phyloP scores from a whole-genome alignment of 2,888 invertebrate species.

The Drosophila pullipes region DNA sequence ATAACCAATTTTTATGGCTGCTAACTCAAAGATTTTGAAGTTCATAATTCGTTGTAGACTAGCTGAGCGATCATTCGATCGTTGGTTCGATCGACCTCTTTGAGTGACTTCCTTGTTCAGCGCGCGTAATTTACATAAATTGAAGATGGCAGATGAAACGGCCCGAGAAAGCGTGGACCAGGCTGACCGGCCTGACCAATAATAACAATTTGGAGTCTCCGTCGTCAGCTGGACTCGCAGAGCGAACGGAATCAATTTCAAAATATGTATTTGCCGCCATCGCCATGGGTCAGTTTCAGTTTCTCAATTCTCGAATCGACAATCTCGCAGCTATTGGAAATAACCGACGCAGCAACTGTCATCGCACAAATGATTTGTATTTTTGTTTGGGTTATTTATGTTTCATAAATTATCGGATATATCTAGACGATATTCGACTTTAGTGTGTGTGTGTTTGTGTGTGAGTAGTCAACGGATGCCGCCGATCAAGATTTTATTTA shows the following conservation, averaged over 20 bases:
- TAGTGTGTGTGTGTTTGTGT: conserved; percentile 32
- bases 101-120: conserved; percentile 74
- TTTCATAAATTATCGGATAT: conserved; percentile 85
- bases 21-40: conserved; percentile 54
- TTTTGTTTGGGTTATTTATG: conserved; percentile 84
- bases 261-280: conserved; percentile 46
- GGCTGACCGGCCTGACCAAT: conserved; percentile 18
- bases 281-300: conserved; percentile 20
- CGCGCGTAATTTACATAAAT: conserved; percentile 76
- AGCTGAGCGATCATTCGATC: conserved; percentile 13
- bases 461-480: conserved; percentile 58
- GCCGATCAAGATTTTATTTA: conserved; percentile 79
- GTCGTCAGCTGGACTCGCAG: conserved; percentile 55
- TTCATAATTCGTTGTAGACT: conserved; percentile 73
- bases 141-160: conserved; percentile 73
- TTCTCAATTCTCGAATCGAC: conserved; percentile 10
- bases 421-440: conserved; percentile 53
- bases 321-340: conserved; percentile 44
- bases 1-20: conserved; percentile 43
- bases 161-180: conserved; percentile 50
- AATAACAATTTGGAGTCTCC: conserved; percentile 36
- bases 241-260: conserved; percentile 72
- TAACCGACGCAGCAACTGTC: conserved; percentile 80
- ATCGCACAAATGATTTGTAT: conserved; percentile 85
- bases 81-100: conserved; percentile 16